Conservation (phyloP, 2,113 vertebrate genomes). For the Gallinago jamesoni region DNA sequence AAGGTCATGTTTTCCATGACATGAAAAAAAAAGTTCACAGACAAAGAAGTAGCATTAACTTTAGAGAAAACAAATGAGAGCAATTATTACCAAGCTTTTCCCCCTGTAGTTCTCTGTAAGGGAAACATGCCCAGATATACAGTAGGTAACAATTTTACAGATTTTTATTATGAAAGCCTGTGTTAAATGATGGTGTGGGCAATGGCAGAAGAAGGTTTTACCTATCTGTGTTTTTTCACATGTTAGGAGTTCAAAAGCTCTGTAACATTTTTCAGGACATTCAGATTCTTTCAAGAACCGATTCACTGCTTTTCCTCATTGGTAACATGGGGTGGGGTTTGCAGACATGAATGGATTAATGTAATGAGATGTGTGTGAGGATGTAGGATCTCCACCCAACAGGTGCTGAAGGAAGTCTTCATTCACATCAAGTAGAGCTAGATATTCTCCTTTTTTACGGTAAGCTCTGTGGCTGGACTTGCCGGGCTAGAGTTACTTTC, state of each 20-base stretch:
- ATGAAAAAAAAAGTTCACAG: neutral
- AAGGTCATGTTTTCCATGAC: conserved; percentile 30
- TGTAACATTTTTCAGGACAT: neutral
- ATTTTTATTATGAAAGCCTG: neutral
- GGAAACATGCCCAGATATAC: neutral
- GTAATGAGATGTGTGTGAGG: neutral
- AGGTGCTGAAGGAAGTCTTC: neutral
- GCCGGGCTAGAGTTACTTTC: neutral
- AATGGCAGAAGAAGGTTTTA: neutral
- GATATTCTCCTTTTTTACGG: neutral
- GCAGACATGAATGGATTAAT: neutral
- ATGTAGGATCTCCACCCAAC: neutral
- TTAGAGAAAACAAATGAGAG: neutral
- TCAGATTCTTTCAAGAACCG: neutral
- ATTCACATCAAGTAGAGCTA: neutral
- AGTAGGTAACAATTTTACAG: neutral
- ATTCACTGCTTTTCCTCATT: neutral
- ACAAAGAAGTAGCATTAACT: neutral
- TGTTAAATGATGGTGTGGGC: neutral
- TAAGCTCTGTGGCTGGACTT: neutral
- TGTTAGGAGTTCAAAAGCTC: neutral
- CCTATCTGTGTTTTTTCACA: neutral
- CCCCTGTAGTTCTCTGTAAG: neutral
- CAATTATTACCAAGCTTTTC: neutral
- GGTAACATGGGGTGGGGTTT: neutral